These are phyloP conservation scores for Mesitornis unicolor DNA, from an alignment of 2,113 vertebrate genomes.

Conservation along the genomic window DNA sequence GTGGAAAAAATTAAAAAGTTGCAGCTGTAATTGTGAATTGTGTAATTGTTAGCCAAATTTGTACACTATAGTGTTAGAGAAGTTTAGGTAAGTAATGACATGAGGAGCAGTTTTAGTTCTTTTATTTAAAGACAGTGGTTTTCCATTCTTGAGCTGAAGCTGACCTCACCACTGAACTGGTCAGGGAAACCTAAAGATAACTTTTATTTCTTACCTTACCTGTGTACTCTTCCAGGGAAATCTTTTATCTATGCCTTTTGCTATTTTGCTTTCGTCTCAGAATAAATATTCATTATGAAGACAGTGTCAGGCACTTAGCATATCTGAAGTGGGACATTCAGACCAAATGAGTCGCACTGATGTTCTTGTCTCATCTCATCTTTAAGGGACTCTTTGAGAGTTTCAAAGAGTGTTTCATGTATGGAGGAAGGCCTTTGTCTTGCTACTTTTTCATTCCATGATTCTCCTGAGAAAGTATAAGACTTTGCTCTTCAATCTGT, in stretches of 20 bases:
- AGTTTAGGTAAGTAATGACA: background rate
- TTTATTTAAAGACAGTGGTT: background rate
- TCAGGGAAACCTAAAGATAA: background rate
- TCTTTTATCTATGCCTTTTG: background rate
- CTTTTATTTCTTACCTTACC: background rate
- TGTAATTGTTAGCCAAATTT: background rate
- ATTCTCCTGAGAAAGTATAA: background rate
- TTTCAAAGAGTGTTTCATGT: background rate
- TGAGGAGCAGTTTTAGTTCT: background rate
- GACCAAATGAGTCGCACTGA: slow-evolving; percentile 12
- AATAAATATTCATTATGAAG: slow-evolving; percentile 15
- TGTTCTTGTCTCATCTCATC: background rate
- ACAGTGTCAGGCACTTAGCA: background rate
- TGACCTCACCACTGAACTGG: background rate
- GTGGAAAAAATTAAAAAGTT: background rate
- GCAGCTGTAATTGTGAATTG: background rate
- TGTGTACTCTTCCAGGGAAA: background rate
- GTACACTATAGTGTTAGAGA: background rate
- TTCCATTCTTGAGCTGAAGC: background rate
- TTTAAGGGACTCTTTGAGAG: background rate
- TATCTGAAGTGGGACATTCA: slow-evolving; percentile 18
- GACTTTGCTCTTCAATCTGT: background rate
- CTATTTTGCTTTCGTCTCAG: background rate
- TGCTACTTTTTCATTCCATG: background rate
- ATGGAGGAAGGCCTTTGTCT: background rate